A percentile compares a stretch with the other conserved stretches of the same genome.
Evolutionary conservation across 1,140 invertebrate genomes (phyloP).

Genomic region (Solen grandis): DNA sequence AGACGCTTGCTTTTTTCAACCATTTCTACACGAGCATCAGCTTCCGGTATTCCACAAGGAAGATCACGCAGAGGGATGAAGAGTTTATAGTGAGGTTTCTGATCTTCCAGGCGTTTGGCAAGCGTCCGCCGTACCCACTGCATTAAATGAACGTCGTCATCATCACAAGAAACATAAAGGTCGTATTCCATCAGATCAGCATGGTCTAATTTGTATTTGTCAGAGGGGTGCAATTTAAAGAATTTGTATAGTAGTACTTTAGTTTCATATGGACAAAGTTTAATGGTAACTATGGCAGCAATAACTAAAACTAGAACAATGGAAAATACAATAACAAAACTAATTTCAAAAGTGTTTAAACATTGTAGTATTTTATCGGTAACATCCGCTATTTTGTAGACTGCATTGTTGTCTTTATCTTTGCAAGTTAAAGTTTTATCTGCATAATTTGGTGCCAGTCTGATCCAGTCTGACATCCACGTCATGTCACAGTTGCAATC

Average conservation of each 20-base stretch:
- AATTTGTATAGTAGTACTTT: constrained; percentile 64
- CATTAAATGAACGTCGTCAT: constrained; percentile 51
- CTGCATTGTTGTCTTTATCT: constrained; percentile 27
- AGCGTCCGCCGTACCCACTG: constrained; percentile 59
- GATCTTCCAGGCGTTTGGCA: constrained; percentile 53
- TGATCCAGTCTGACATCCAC: constrained; percentile 52
- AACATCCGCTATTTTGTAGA: constrained; percentile 45
- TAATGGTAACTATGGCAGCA: constrained; percentile 53
- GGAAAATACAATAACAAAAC: constrained; percentile 38
- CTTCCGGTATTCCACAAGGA: constrained; percentile 32
- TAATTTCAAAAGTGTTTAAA: constrained; percentile 37
- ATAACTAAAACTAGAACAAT: constrained; percentile 47
- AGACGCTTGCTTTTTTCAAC: constrained; percentile 48
- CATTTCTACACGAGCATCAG: constrained; percentile 39
- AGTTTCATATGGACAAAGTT: constrained; percentile 66
- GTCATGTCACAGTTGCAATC: constrained; percentile 45
- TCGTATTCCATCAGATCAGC: constrained; percentile 41
- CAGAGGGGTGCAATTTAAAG: constrained; percentile 54
- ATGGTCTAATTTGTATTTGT: constrained; percentile 55
- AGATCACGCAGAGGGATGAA: constrained; percentile 42
- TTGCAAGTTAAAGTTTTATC: constrained; percentile 47
- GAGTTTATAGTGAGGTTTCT: constrained; percentile 55
- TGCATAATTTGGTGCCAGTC: constrained; percentile 11
- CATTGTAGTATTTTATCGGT: constrained; percentile 47
- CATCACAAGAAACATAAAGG: constrained; percentile 56